phyloP scores from a whole-genome alignment of 2,888 invertebrate species.

The Drosophila formosana region DNA sequence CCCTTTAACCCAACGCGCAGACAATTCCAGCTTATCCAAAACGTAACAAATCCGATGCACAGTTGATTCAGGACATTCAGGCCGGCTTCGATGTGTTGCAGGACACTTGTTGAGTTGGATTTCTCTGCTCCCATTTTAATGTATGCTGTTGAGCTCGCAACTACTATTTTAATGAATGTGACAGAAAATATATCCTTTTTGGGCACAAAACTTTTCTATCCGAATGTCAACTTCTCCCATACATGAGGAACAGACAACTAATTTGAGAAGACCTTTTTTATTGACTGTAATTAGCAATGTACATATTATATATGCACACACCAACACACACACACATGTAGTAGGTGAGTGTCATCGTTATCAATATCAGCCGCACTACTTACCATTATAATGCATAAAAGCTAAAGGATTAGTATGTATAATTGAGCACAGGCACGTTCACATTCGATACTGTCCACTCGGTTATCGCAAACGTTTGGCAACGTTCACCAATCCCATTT shows the following conservation, averaged over 20 bases:
- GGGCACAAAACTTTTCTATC: neutral
- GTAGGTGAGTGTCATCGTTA: constrained; percentile 13
- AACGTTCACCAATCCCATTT: constrained; percentile 2
- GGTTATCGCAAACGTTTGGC: constrained; percentile 28
- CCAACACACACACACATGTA: neutral
- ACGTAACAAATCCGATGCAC: constrained; percentile 80
- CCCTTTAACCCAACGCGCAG: constrained; percentile 62
- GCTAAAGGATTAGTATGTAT: constrained; percentile 44
- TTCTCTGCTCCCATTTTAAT: constrained; percentile 35
- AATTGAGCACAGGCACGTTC: constrained; percentile 32
- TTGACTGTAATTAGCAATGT: constrained; percentile 23
- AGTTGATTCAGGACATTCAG: constrained; percentile 78
- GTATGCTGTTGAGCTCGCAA: neutral
- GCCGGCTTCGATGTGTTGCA: constrained; percentile 66
- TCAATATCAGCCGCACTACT: constrained; percentile 29
- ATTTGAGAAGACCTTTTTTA: constrained; percentile 24
- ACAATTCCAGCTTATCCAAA: constrained; percentile 80
- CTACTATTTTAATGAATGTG: neutral
- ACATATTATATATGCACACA: constrained; percentile 5
- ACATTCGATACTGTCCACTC: neutral
- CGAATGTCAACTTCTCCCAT: constrained; percentile 14
- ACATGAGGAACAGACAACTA: constrained; percentile 22
- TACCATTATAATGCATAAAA: constrained; percentile 27
- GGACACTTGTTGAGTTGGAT: constrained; percentile 31
- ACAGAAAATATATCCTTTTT: constrained; percentile 4